Evolutionary conservation across 2,797 vertebrate species (phyloP), one percentile per base, ranked within the genome.

Genomic region (Siniperca obscura): DNA sequence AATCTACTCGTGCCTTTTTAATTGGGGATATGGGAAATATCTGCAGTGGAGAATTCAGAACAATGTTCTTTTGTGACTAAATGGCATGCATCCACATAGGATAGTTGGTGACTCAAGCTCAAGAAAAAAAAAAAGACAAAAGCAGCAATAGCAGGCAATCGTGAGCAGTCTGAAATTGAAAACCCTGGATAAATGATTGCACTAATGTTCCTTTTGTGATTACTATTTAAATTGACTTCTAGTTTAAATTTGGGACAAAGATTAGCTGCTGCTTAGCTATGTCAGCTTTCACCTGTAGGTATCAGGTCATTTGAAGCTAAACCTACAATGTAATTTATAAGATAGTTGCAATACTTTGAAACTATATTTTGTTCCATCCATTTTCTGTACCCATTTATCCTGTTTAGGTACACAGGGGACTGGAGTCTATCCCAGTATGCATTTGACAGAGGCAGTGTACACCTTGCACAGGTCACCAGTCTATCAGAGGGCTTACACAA

Each of bases 111-210:
- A 77, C 65, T 77, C 9, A 34, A 72, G 57, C 72, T 25, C 57
- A 77, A 68, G 67, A 74, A 73, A 87, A 83, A 73, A 85, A 78
- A 66, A 53, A 16, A 59, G 44, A 46, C 44, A 46, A 46, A 48
- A 19, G 34, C 17, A 25, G 56, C 40, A 73, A 30, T 52, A 42
- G 27, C 22, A 30, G 40, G 67, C 38, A 60, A 66, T 61, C 1
- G 2, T 48, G 36, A 85, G 55, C 46, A 72, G 40, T 64, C 70
- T 86, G 57, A 57, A 69, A 86, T 60, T 64, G 65, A 76, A 89
- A 86, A 66, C 56, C 12, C 53, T 46, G 7, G 9, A 59, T 64
- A 71, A 78, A 64, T 76, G 55, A 80, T 68, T 78, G 30, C 34
- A 46, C 69, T 67, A 79, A 77, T 81, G 56, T 74, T 79, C 27